Base-by-base conservation (phyloP, 2,888 invertebrate species). In the Tachina fera region DNA sequence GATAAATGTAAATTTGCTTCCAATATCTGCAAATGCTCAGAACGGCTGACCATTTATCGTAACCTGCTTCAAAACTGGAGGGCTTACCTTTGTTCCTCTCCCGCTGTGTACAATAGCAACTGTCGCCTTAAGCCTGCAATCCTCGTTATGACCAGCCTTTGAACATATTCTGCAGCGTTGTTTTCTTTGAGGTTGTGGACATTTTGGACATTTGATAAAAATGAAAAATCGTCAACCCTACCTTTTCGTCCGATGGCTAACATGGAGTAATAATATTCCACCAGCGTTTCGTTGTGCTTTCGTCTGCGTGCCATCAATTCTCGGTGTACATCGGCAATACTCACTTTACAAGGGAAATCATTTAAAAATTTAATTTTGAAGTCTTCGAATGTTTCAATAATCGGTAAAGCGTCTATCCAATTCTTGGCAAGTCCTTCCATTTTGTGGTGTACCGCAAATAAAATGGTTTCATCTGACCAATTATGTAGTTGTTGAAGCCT, bases 11-110 rank as follows among this genome's bases (percentile, higher is more conserved):
- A 82, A 61, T 19, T 85, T 77, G 43, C 86, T 87, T 13, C 84
- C 86, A 1, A 82, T 87, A 75, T 87, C 87, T 11, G 75, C 75
- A 22, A 86, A 84, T 49, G 83, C 86, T 9, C 53, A 19, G n/a
- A 70, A 43, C 2, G 3, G 5, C 9, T 63, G 45, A 75, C 10
- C 47, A 22, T 14, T 45, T 16, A 53, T 60, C 6, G 39, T 13
- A 22, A 86, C 70, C 14, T 76, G 19, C 51, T 56, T 87, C 14
- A 60, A 56, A 2, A 87, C 70, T 16, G 88, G 76, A 22, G 80
- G 72, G 51, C 41, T 43, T 0, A 61, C 67, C 67, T 61, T 67
- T 19, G 10, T 16, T 22, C 9, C 67, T 39, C 39, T 16, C 51
- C 11, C 45, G 22, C 67, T 56, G 16, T 68, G 71, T 2, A 68